Evolutionary conservation across 2,797 vertebrate genomes (phyloP), one percentile per base, ranked within the genome.

Genomic region (Cirrhinus mrigala): DNA sequence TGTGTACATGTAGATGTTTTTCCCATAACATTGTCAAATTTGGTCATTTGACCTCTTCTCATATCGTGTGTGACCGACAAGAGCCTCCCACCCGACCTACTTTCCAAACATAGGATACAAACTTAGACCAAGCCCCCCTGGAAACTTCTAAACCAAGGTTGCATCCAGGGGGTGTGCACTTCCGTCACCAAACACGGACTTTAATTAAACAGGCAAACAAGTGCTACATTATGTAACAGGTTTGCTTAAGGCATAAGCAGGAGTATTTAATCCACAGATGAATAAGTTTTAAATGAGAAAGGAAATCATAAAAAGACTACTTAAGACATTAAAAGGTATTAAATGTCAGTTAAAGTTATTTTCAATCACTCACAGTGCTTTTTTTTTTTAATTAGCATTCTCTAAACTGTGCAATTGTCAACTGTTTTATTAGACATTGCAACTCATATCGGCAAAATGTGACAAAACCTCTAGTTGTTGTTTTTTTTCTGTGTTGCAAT

Each of bases 61-160:
- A 52, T 62, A 71, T 86, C 86, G 40, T 75, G 64, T 46, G 40
- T 37, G 54, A 92, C 90, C 78, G 62, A 85, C 78, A 90, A 88
- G 88, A 86, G 79, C 78, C 85, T 87, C 58, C 46, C 50, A 60
- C 1, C 54, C 88, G 92, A 91, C 94, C 92, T 93, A 93, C 83
- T 94, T 95, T 94, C 93, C 91, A 82, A 93, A 93, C 90, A 93
- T 94, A 92, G 93, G 46, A 84, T 78, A 87, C 86, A 86, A 48
- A 82, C 89, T 73, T 68, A 66, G 87, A 54, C 78, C 86, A 87
- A 82, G 12, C 88, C 88, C 69, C 85, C 62, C 66, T 89, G 79
- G 83, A 87, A 80, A 86, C 80, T 77, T 64, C 24, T 84, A 89
- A 68, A 58, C 76, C 64, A 75, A 79, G 44, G 44, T 70, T 85